Conservation (phyloP, 2,797 vertebrate species). For the Neopelma chrysocephalum region DNA sequence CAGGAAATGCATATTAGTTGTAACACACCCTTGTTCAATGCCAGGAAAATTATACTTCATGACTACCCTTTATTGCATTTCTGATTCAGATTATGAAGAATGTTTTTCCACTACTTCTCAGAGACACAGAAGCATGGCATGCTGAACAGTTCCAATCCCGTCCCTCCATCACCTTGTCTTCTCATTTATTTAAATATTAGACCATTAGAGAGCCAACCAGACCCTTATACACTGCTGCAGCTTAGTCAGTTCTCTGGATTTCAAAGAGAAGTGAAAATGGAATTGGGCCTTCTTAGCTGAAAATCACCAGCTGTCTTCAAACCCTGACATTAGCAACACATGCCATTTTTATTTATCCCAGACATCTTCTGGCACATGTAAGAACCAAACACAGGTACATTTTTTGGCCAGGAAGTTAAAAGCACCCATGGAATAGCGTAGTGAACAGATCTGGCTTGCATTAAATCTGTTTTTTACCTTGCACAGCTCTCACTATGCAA, state of each 20-base stretch:
- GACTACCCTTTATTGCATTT: not conserved
- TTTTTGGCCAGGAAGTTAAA: constrained; percentile 6
- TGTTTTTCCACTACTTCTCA: not conserved
- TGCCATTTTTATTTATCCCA: constrained; percentile 45
- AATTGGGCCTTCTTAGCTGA: not conserved
- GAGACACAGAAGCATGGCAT: not conserved
- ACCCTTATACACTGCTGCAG: not conserved
- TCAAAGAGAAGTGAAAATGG: constrained; percentile 38
- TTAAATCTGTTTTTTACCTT: not conserved
- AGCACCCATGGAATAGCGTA: not conserved
- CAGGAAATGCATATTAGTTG: not conserved
- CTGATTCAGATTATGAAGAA: not conserved
- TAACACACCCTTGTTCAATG: not conserved
- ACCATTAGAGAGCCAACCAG: not conserved
- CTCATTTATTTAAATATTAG: not conserved
- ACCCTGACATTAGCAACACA: constrained; percentile 22
- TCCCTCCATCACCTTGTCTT: not conserved
- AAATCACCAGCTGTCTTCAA: constrained; percentile 39
- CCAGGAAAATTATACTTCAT: not conserved
- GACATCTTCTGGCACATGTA: not conserved
- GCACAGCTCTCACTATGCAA: not conserved
- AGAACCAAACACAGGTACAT: constrained; percentile 7
- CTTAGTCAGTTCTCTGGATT: not conserved
- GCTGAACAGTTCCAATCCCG: not conserved
- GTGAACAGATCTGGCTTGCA: not conserved